Base-by-base conservation (phyloP, 2,113 vertebrate species). In the Herpailurus yagouaroundi region DNA sequence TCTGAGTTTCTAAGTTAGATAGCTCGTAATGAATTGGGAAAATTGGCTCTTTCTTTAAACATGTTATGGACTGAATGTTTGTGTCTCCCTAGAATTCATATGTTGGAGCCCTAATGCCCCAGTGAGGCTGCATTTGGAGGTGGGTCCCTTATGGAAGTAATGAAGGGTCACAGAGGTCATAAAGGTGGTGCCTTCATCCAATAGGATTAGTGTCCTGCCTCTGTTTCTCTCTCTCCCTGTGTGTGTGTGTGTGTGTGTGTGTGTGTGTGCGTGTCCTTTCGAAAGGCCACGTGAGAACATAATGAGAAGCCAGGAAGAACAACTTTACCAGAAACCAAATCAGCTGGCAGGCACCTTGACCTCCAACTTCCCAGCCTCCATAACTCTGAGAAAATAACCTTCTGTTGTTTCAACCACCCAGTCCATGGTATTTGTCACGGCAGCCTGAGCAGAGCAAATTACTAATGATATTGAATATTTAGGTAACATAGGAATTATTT, bases 321-420 rank as follows among this genome's bases (percentile, higher is more conserved):
- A 0, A 1, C 6, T 29, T 73, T 5, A 11, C 29, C 19, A 45
- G 64, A 19, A 66, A 45, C 15, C 27, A 19, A 0, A 10, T 18
- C 3, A 52, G 33, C 23, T 4, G 19, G 45, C 33, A 33, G 19
- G 36, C 33, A 33, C 19, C 15, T 55, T 21, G 4, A 18, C n/a
- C 31, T n/a, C 50, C 3, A 6, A 36, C n/a, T 23, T 68, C 41
- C 41, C 25, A 4, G 27, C 31, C 31, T 80, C 71, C 41, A 4
- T 60, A 4, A 33, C 21, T 38, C 0, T 66, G 74, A 50, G 80
- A 29, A 48, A 80, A 19, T 48, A 31, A 29, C 4, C 45, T 68
- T 66, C 76, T 60, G 36, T 63, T 6, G 48, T 33, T 41, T 29
- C n/a, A 45, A 52, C 6, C 8, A 10, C 7, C 6, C 4, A 13